Evolutionary conservation across 1,140 invertebrate species (phyloP), one percentile per base, ranked within the genome.

Genomic region (Panagrolaimus sp.): DNA sequence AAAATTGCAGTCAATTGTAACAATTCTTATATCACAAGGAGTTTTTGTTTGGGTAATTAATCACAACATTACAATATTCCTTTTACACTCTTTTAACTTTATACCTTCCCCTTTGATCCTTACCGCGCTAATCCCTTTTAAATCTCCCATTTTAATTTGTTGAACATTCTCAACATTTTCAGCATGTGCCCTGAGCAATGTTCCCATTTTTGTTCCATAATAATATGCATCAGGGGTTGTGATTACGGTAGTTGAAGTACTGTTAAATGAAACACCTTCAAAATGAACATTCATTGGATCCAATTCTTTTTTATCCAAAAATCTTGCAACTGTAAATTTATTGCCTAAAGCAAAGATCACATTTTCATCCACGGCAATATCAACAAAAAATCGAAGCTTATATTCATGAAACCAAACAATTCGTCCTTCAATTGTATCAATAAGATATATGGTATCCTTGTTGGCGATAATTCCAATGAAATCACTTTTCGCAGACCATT

Each of bases 311-410:
- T 72, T 72, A 32, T 68, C 63, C 5, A 21, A 9, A 14, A 73
- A 12, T 62, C 71, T 68, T 38, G 67, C 74, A 32, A 73, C 32
- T 21, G 75, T 74, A 45, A 73, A 73, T 28, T 73, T 73, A 43
- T 73, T 73, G 15, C 71, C 71, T 65, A 73, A 71, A n/a, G 71
- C 71, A 24, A 45, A 73, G 1, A 68, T 67, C 4, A 44, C 21
- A n/a, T 71, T 46, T 12, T 71, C 70, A 15, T 21, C 38, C 1
- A 71, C 70, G 17, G 28, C 43, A 28, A 71, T 73, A 43, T 73
- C 71, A 15, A 72, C 71, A 32, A 73, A 73, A 38, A 74, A 73
- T 12, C 71, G 71, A n/a, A 73, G 45, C 70, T 73, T 73, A 17
- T 76, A 73, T 21, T 73, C 71, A 15, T 71, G 28, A 15, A 52